Evolutionary conservation across 2,888 invertebrate genomes (phyloP).

Genomic region (Agrotis clavis): DNA sequence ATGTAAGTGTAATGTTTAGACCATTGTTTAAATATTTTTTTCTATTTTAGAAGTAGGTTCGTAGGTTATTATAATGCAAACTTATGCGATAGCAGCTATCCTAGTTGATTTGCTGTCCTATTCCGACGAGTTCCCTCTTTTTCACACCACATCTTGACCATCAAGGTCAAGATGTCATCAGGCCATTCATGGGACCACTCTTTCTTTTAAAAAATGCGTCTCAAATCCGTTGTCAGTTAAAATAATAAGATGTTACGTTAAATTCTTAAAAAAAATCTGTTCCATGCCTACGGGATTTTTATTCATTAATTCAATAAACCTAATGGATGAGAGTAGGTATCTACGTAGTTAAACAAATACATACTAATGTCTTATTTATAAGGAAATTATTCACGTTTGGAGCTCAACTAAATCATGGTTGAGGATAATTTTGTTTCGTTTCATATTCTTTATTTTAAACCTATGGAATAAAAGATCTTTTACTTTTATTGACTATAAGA

Average conservation of each 20-base stretch:
- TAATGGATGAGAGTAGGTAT: constrained; percentile 2
- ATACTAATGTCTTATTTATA: constrained; percentile 9
- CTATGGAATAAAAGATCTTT: background rate
- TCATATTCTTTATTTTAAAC: background rate
- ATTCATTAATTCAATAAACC: background rate
- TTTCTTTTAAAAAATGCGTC: too few relatives aligned
- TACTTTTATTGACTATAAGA: background rate
- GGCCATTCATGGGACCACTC: too few relatives aligned
- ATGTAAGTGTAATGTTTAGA: too few relatives aligned
- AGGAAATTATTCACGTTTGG: background rate
- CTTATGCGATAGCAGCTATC: too few relatives aligned
- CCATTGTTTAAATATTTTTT: too few relatives aligned
- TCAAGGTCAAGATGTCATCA: too few relatives aligned
- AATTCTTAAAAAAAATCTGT: background rate
- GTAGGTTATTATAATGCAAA: too few relatives aligned
- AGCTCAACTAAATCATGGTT: constrained; percentile 4
- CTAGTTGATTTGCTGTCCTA: too few relatives aligned
- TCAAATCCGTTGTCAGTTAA: background rate
- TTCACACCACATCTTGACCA: too few relatives aligned
- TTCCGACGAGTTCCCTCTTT: too few relatives aligned
- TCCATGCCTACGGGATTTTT: background rate
- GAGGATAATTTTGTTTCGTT: constrained; percentile 6
- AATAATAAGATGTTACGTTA: background rate
- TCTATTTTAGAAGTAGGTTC: too few relatives aligned
- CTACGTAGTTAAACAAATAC: background rate